phyloP scores from a whole-genome alignment of 1,140 invertebrate genomes.

The Elysia chlorotica region DNA sequence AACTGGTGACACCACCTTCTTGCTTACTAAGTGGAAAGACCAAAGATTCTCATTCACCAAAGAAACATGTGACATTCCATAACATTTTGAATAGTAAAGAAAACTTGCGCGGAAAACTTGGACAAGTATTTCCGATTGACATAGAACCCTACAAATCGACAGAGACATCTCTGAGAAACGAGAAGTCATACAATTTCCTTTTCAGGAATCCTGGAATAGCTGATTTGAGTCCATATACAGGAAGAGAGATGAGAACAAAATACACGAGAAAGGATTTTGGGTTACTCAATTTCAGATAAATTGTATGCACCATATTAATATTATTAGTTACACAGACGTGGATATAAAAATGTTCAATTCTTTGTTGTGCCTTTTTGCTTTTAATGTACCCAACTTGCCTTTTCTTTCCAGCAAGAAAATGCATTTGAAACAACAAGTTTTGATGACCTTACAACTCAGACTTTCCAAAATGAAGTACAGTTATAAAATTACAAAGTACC shows the following conservation, averaged over 20 bases:
- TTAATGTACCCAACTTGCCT: slow-evolving; percentile 38
- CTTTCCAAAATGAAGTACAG: background rate
- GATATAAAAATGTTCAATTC: too few species aligned
- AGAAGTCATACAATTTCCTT: too few species aligned
- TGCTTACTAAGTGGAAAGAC: background rate
- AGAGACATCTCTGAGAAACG: too few species aligned
- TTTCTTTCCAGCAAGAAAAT: slow-evolving; percentile 36
- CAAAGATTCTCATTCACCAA: slow-evolving; percentile 44
- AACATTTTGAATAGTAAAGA: slow-evolving; percentile 46
- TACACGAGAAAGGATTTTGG: slow-evolving; percentile 36
- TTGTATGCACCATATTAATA: slow-evolving; percentile 43
- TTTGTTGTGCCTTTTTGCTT: too few species aligned
- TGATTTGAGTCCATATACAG: slow-evolving; percentile 15
- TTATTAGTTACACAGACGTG: slow-evolving; percentile 24
- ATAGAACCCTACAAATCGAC: too few species aligned
- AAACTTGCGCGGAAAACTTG: slow-evolving; percentile 39
- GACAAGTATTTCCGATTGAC: background rate
- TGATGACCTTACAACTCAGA: too few species aligned
- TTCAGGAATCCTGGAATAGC: too few species aligned
- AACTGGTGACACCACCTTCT: background rate
- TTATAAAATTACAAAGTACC: background rate
- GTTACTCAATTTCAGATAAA: slow-evolving; percentile 45
- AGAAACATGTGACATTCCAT: slow-evolving; percentile 54
- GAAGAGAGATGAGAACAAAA: slow-evolving; percentile 32
- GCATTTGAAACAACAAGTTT: too few species aligned